These are phyloP conservation scores for Luperina testacea DNA, from an alignment of 2,888 invertebrate genomes.

Conservation along the genomic window DNA sequence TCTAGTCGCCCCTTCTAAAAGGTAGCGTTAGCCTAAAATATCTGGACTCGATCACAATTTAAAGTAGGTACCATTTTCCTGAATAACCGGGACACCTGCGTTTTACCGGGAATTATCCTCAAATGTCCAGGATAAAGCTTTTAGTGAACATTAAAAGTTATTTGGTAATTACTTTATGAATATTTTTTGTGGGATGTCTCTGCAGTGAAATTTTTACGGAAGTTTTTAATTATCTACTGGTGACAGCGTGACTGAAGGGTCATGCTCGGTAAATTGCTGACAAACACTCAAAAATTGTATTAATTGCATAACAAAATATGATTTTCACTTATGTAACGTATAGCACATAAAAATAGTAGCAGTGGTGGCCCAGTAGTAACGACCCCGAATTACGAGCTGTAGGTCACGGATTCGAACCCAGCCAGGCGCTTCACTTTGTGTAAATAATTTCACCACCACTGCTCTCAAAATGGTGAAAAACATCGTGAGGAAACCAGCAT, in stretches of 20 bases:
- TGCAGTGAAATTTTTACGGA: background rate
- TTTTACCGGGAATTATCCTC: slow-evolving; percentile 36
- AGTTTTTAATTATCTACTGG: background rate
- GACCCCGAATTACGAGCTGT: too few relatives aligned
- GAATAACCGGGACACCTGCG: slow-evolving; percentile 53
- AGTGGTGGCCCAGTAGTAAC: too few relatives aligned
- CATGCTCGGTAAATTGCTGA: background rate
- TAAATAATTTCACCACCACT: too few relatives aligned
- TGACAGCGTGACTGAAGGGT: background rate
- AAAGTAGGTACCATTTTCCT: slow-evolving; percentile 1
- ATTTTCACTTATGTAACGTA: background rate
- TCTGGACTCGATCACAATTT: slow-evolving; percentile 11
- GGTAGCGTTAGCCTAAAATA: slow-evolving; percentile 19
- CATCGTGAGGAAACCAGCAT: too few relatives aligned
- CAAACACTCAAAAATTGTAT: background rate
- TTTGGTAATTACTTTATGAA: slow-evolving; percentile 47
- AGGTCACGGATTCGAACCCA: too few relatives aligned
- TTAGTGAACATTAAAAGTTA: slow-evolving; percentile 55
- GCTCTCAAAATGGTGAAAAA: too few relatives aligned
- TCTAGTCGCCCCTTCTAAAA: too few relatives aligned
- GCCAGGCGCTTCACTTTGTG: too few relatives aligned
- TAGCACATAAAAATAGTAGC: background rate
- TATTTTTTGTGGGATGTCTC: slow-evolving; percentile 26
- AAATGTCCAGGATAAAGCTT: slow-evolving; percentile 53
- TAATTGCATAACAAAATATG: background rate